Evolutionary conservation across 2,113 vertebrate species (phyloP).

Genomic region (Myotis davidii): DNA sequence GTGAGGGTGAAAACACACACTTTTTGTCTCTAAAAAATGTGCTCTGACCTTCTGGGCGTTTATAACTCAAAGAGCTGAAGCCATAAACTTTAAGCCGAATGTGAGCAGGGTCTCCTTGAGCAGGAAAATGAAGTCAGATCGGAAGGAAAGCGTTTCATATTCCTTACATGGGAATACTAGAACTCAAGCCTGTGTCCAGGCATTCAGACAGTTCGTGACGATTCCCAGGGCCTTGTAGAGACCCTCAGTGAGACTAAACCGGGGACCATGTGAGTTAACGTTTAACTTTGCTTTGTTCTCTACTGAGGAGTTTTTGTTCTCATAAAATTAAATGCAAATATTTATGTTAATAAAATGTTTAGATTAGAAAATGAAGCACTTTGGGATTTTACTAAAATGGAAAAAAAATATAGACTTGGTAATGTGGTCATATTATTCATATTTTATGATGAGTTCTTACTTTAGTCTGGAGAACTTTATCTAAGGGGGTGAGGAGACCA

Average conservation of each 20-base stretch:
- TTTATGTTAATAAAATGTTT: neutral
- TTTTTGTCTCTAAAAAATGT: slow-evolving; percentile 18
- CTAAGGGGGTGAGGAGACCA: neutral
- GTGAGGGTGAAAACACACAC: neutral
- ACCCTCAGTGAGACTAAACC: neutral
- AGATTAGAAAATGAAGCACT: neutral
- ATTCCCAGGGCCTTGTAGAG: neutral
- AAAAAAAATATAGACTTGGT: neutral
- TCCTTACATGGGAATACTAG: slow-evolving; percentile 51
- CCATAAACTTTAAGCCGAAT: slow-evolving; percentile 52
- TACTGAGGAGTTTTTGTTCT: neutral
- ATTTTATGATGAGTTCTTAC: neutral
- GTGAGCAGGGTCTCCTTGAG: slow-evolving; percentile 13
- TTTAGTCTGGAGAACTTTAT: neutral
- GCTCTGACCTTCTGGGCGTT: slow-evolving; percentile 40
- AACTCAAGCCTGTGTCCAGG: slow-evolving; percentile 2
- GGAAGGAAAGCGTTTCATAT: slow-evolving; percentile 33
- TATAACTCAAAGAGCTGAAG: slow-evolving; percentile 43
- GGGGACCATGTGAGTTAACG: neutral
- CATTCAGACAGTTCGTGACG: neutral
- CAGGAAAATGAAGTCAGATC: slow-evolving; percentile 47
- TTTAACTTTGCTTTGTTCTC: slow-evolving; percentile 27
- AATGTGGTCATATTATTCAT: neutral
- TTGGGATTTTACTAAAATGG: slow-evolving; percentile 41
- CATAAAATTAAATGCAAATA: slow-evolving; percentile 42